phyloP scores from a whole-genome alignment of 2,888 invertebrate genomes.

The Artemia sinica region DNA sequence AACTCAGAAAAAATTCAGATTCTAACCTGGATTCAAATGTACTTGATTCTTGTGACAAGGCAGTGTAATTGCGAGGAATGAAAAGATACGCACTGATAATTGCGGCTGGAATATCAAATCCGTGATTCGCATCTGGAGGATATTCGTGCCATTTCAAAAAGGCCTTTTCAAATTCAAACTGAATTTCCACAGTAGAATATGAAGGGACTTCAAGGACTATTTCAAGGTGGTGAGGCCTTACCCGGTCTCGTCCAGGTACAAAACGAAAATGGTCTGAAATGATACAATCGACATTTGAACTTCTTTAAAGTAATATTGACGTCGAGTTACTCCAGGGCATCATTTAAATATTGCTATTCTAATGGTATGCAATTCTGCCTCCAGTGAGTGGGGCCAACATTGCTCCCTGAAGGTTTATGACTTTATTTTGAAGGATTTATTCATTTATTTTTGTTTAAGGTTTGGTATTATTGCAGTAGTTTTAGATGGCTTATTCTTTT shows the following conservation, averaged over 20 bases:
- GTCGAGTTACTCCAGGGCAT: too few relatives aligned
- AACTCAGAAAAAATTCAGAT: background rate
- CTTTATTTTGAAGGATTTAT: too few relatives aligned
- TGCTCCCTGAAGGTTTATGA: too few relatives aligned
- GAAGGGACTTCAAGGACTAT: conserved; percentile 59
- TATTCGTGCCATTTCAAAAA: conserved; percentile 97
- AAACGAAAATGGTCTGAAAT: conserved; percentile 12
- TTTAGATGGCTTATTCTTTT: too few relatives aligned
- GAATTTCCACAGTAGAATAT: conserved; percentile 57
- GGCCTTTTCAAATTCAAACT: conserved; percentile 81
- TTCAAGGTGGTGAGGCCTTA: conserved; percentile 72
- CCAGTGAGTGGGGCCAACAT: too few relatives aligned
- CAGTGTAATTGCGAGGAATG: conserved; percentile 57
- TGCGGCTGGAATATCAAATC: conserved; percentile 83
- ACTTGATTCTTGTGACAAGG: conserved; percentile 51
- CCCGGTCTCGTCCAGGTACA: conserved; percentile 60
- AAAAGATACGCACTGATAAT: conserved; percentile 61
- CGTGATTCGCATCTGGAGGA: conserved; percentile 98
- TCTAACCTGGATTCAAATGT: conserved; percentile 36
- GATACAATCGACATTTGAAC: background rate
- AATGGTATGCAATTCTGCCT: too few relatives aligned
- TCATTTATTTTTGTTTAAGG: too few relatives aligned
- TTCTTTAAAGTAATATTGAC: too few relatives aligned
- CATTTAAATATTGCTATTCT: too few relatives aligned
- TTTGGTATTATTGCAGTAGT: too few relatives aligned